phyloP scores from a whole-genome alignment of 2,113 vertebrate species.

The Smithornis capensis region DNA sequence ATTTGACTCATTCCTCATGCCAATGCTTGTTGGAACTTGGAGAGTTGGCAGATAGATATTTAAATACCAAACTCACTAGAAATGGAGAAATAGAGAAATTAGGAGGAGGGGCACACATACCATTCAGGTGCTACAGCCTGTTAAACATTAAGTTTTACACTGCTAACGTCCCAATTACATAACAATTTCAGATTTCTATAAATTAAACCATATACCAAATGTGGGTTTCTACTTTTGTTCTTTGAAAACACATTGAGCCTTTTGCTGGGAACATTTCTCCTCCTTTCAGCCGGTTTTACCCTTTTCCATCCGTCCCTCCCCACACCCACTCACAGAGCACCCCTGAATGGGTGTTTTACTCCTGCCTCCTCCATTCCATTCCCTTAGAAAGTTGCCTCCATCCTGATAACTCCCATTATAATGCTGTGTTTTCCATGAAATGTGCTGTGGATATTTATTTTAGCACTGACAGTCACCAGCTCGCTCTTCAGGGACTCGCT shows the following conservation, averaged over 20 bases:
- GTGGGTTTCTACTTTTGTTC: constrained; percentile 54
- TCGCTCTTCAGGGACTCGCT: background rate
- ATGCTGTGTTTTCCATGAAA: background rate
- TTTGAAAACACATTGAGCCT: background rate
- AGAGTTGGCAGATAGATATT: constrained; percentile 66
- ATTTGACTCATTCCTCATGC: constrained; percentile 71
- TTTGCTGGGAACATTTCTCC: background rate
- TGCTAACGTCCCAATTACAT: background rate
- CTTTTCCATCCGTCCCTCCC: background rate
- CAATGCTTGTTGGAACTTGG: constrained; percentile 69
- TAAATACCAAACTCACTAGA: constrained; percentile 64
- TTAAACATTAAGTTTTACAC: background rate
- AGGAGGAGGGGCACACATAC: background rate
- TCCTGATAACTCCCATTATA: constrained; percentile 17
- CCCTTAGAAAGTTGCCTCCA: constrained; percentile 5
- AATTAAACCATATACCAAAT: background rate
- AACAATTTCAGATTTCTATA: background rate
- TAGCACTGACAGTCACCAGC: background rate
- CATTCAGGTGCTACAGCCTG: background rate
- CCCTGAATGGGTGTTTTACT: constrained; percentile 3
- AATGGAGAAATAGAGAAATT: constrained; percentile 62
- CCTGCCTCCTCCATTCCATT: background rate
- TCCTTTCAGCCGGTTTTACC: constrained; percentile 20
- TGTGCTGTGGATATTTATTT: background rate
- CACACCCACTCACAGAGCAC: background rate